Evolutionary conservation across 2,888 invertebrate genomes (phyloP).

Genomic region (Coenonympha arcania): DNA sequence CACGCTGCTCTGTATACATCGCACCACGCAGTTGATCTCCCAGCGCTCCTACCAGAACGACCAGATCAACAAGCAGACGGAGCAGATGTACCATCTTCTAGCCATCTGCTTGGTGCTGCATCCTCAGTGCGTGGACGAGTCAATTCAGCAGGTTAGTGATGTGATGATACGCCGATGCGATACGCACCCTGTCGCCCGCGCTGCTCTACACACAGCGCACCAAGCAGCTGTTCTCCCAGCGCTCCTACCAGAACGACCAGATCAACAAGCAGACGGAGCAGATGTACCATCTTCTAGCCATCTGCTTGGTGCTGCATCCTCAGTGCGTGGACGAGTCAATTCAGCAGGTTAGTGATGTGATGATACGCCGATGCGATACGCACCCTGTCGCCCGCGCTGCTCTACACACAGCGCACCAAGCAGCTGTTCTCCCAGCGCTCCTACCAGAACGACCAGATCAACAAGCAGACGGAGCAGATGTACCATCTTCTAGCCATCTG

Average conservation of each 20-base stretch:
- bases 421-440: slow-evolving; percentile 89
- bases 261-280: slow-evolving; percentile 99
- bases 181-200: slow-evolving; percentile 96
- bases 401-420: slow-evolving; percentile 97
- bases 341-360: too few relatives aligned
- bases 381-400: slow-evolving; percentile 94
- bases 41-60: slow-evolving; percentile 94
- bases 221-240: slow-evolving; percentile 88
- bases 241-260: slow-evolving; percentile 96
- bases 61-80: slow-evolving; percentile 97
- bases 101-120: slow-evolving; percentile 97
- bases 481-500: slow-evolving; percentile 97
- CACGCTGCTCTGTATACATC: slow-evolving; percentile 95
- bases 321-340: slow-evolving; percentile 99
- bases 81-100: slow-evolving; percentile 97
- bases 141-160: slow-evolving; percentile 84
- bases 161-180: slow-evolving; percentile 66
- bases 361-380: slow-evolving; percentile 99
- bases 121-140: slow-evolving; percentile 98
- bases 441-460: slow-evolving; percentile 97
- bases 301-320: slow-evolving; percentile 97
- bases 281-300: slow-evolving; percentile 92
- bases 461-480: slow-evolving; percentile 99
- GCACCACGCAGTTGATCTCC: slow-evolving; percentile 94
- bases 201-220: slow-evolving; percentile 97